phyloP scores from a whole-genome alignment of 2,797 vertebrate species.

The Tenualosa thibaudeaui region DNA sequence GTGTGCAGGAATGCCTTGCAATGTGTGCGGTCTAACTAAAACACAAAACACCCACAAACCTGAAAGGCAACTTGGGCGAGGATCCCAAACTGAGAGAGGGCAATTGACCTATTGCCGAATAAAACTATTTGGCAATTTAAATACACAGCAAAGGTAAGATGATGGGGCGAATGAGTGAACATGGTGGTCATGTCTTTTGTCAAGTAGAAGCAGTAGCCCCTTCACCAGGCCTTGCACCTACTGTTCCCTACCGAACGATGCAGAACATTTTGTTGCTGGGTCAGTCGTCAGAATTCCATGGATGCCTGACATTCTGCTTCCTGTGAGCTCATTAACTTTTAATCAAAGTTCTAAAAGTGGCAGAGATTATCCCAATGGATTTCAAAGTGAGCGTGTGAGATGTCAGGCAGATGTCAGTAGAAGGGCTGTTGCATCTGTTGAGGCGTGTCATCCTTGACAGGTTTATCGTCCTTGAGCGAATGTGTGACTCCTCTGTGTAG shows the following conservation, averaged over 20 bases:
- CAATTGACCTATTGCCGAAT: not conserved
- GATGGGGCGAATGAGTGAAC: not conserved
- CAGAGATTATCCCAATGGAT: conserved; percentile 52
- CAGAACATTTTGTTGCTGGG: conserved; percentile 44
- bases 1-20: too few relatives aligned
- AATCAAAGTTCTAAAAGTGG: conserved; percentile 61
- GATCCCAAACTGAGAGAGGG: not conserved
- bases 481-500: conserved; percentile 40
- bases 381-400: conserved; percentile 48
- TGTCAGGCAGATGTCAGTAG: conserved; percentile 45
- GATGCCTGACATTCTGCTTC: conserved; percentile 47
- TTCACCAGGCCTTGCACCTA: not conserved
- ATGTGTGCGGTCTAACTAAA: too few relatives aligned
- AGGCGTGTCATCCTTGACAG: conserved; percentile 48
- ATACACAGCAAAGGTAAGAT: not conserved
- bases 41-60: conserved; percentile 8
- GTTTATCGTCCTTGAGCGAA: conserved; percentile 52
- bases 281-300: conserved; percentile 40
- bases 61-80: not conserved
- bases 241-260: conserved; percentile 40
- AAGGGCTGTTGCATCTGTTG: conserved; percentile 47
- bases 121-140: not conserved
- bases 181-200: conserved; percentile 13
- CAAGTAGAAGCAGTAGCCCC: conserved; percentile 19
- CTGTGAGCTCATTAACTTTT: conserved; percentile 59